phyloP scores from a whole-genome alignment of 35 echinoderm and acorn worm species.

The Diadema setosum region DNA sequence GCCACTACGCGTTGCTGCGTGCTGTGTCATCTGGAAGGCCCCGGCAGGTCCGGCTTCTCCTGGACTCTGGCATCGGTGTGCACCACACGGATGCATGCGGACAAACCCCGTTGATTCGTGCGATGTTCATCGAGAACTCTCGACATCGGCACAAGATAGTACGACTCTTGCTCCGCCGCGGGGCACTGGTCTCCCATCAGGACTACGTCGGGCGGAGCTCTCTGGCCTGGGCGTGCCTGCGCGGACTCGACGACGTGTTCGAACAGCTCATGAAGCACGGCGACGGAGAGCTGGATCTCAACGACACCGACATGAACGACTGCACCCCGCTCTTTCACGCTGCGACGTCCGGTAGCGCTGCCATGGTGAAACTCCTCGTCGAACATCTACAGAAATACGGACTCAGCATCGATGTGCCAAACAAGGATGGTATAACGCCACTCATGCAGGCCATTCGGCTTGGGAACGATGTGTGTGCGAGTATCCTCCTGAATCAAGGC shows the following conservation, averaged over 20 bases:
- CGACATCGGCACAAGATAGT: constrained; percentile 46
- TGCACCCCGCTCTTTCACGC: constrained; percentile 78
- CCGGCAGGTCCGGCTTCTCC: constrained; percentile 66
- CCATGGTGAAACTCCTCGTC: constrained; percentile 58
- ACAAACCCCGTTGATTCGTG: constrained; percentile 66
- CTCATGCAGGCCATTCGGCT: constrained; percentile 78
- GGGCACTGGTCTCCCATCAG: constrained; percentile 24
- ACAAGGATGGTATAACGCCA: constrained; percentile 69
- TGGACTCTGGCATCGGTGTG: constrained; percentile 51
- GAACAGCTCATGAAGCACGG: constrained; percentile 13
- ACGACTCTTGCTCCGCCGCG: constrained; percentile 38
- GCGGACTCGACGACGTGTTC: constrained; percentile 45
- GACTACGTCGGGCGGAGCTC: constrained; percentile 57
- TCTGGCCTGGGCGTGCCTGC: constrained; percentile 64
- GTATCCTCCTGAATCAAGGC: constrained; percentile 75
- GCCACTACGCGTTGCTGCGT: constrained; percentile 35
- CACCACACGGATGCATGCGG: constrained; percentile 55
- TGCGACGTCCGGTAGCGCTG: constrained; percentile 69
- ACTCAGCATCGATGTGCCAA: constrained; percentile 65
- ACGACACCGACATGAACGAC: constrained; percentile 59
- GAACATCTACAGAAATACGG: constrained; percentile 38
- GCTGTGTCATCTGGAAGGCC: constrained; percentile 63
- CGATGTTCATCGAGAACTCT: constrained; percentile 73
- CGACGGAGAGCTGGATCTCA: constrained; percentile 69
- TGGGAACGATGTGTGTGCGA: constrained; percentile 70